Percentiles rank a stretch among this genome's conserved stretches.
phyloP scores from a whole-genome alignment of 2,797 vertebrate genomes.

The Paratrypauchen microcephalus region DNA sequence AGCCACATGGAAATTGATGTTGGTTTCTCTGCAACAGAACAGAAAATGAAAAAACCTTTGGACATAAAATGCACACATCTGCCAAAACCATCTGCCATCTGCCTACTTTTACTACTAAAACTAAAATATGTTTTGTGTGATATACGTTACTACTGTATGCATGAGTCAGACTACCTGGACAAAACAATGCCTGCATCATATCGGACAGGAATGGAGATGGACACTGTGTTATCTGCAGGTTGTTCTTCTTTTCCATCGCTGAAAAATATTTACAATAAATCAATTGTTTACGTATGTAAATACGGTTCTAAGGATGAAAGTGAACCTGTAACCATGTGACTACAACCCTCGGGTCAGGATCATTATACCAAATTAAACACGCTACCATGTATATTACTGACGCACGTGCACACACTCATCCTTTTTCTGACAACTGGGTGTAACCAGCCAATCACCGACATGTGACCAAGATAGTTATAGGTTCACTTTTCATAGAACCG shows the following conservation, averaged over 20 bases:
- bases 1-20: constrained; percentile 86
- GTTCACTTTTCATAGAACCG: neutral
- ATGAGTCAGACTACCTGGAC: constrained; percentile 74
- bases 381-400: neutral
- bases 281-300: no score
- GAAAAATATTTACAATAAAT: constrained; percentile 30
- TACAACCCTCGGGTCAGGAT: no score
- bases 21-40: constrained; percentile 75
- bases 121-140: neutral
- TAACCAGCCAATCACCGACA: neutral
- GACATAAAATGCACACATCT: neutral
- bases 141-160: neutral
- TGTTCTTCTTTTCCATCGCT: constrained; percentile 84
- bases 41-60: neutral
- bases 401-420: neutral
- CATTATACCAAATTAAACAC: no score
- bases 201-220: constrained; percentile 75
- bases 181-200: constrained; percentile 87
- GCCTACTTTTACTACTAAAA: no score
- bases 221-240: constrained; percentile 77
- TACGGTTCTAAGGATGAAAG: no score
- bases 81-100: no score
- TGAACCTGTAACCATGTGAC: no score
- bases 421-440: neutral
- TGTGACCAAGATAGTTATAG: neutral